Evolutionary conservation across 2,888 invertebrate genomes (phyloP), one percentile per base, ranked within the genome.

Genomic region (Noctua comes): DNA sequence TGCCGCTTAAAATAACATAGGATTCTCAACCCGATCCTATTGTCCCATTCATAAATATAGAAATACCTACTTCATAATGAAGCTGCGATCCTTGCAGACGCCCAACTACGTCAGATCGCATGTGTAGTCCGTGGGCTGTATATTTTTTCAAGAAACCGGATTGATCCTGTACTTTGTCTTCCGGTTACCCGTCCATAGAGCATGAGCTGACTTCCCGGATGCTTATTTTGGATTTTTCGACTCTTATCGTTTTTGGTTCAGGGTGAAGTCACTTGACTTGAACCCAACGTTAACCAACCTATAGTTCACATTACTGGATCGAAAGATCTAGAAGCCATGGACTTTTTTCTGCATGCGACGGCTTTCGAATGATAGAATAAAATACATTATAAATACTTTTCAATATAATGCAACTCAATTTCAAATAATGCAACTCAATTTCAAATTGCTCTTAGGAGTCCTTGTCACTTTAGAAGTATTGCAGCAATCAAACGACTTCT

Each of bases 81-180:
- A 74, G 51, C 36, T 36, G 72, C 40, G 40, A 59, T 57, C 74
- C 78, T 74, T 85, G 84, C 82, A 85, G 71, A 72, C 72, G 11
- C 59, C 74, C 72, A 77, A 74, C 85, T 78, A 82, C 69, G 78
- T 54, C 65, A 46, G 59, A 54, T 68, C 43, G 68, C 69, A 80
- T 71, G 68, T 85, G 59, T 24, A 31, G 21, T 43, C 31, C 24
- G 7, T 36, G 16, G 36, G n/a, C 7, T 82, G 79, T 85, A 68
- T 85, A 72, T 84, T 85, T 85, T 84, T 77, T 84, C 57, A 57
- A 68, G 51, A 46, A 77, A 77, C 74, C 65, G 68, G 78, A 70
- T 73, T 65, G 43, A 62, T 69, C 36, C 43, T 36, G 46, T 31
- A 68, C 54, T 27, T 40, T 11, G n/a, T 77, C 59, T 77, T 85